These are phyloP conservation scores for Buphagus erythrorhynchus DNA, from an alignment of 2,797 vertebrate species.

Conservation along the genomic window DNA sequence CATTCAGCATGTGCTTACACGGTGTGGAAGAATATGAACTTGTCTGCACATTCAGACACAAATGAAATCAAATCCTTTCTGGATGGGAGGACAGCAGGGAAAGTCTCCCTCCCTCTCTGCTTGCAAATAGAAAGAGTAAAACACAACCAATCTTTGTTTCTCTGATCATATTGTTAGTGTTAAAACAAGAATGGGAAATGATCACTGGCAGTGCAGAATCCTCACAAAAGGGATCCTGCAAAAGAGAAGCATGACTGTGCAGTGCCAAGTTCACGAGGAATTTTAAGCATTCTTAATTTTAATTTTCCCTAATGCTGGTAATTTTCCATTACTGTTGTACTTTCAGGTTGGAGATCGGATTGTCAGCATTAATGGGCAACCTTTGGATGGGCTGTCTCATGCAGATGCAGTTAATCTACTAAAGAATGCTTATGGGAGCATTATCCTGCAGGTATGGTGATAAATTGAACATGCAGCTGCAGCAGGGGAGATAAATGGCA, in stretches of 20 bases:
- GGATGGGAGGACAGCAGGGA: background rate
- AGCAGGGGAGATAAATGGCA: slow-evolving; percentile 73
- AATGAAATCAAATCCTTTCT: background rate
- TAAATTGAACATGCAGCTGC: slow-evolving; percentile 72
- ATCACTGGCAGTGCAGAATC: slow-evolving; percentile 5
- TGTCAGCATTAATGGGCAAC: slow-evolving; percentile 90
- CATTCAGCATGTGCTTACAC: background rate
- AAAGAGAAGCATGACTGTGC: slow-evolving; percentile 38
- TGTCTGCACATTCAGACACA: background rate
- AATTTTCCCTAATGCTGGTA: slow-evolving; percentile 75
- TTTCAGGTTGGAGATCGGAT: slow-evolving; percentile 94
- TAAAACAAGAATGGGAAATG: background rate
- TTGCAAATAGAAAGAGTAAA: background rate
- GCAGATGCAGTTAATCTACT: slow-evolving; percentile 90
- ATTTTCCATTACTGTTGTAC: slow-evolving; percentile 73
- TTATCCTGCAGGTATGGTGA: slow-evolving; percentile 88
- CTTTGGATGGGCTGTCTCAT: slow-evolving; percentile 89
- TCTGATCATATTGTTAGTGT: slow-evolving; percentile 7
- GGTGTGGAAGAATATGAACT: background rate
- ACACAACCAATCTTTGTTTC: slow-evolving; percentile 10
- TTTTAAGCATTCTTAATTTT: slow-evolving; percentile 73
- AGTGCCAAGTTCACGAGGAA: slow-evolving; percentile 57
- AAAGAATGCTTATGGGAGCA: slow-evolving; percentile 90
- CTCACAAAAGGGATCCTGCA: slow-evolving; percentile 55
- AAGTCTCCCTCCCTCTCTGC: background rate